Evolutionary conservation across 2,888 invertebrate species (phyloP), one percentile per base, ranked within the genome.

Genomic region (Osmoderma eremita): DNA sequence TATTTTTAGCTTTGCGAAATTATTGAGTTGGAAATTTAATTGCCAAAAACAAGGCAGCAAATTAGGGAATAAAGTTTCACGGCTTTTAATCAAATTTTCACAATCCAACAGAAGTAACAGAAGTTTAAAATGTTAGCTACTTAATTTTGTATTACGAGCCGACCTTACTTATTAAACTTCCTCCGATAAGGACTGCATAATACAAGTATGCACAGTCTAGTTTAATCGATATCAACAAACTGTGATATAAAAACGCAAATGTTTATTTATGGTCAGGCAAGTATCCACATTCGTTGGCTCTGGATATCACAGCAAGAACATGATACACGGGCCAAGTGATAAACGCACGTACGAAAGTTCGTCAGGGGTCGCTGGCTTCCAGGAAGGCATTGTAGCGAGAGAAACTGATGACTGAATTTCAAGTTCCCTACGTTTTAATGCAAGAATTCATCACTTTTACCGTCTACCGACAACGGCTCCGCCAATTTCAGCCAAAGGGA

Each of bases 341-440:
- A 71, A 71, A 68, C 69, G 69, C 68, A 70, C 56, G 24, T 73
- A 73, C 70, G 72, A 71, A 70, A 73, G 71, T 70, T 73, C 65
- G 67, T 65, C 63, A 56, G 72, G 61, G 67, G 69, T 70, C 61
- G 69, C 64, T 63, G 67, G 71, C 69, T 72, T 72, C 70, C 65
- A 69, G 70, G 68, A 66, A 70, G 65, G 73, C 74, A 79, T 79
- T 78, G 80, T 80, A 79, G 77, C 79, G 78, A 77, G 77, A 74
- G 76, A 78, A 79, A 80, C 79, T 80, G 79, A 80, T 80, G 79
- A 78, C 78, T 78, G 76, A 78, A 80, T 78, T 79, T 78, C 78
- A 78, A 80, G 79, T 79, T 80, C 75, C 77, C 78, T 78, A 77
- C 79, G 75, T 77, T 78, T 79, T 79, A 79, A 80, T 78, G 78